phyloP scores from a whole-genome alignment of 1,140 invertebrate genomes.

The Lucilia cuprina region DNA sequence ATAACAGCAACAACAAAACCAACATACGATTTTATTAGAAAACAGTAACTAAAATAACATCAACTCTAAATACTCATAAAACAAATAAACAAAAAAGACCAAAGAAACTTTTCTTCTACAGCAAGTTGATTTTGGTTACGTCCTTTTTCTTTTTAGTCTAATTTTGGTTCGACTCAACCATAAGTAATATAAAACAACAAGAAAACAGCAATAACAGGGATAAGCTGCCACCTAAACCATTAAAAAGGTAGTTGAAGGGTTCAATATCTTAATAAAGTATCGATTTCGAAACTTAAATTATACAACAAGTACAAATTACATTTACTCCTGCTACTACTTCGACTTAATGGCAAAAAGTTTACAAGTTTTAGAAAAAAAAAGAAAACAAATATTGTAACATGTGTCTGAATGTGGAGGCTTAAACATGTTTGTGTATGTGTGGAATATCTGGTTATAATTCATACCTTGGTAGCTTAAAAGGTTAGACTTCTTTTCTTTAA shows the following conservation, averaged over 20 bases:
- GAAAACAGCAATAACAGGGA: neutral
- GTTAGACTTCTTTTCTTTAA: neutral
- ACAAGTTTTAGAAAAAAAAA: neutral
- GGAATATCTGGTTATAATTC: neutral
- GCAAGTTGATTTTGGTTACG: neutral
- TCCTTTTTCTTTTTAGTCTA: neutral
- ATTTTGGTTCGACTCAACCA: neutral
- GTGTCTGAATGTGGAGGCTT: neutral
- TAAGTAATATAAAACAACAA: neutral
- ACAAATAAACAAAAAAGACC: neutral
- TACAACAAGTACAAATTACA: neutral
- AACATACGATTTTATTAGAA: neutral
- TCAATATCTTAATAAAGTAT: slow-evolving; percentile 29
- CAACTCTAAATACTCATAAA: neutral
- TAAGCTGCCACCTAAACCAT: neutral
- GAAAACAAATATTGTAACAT: neutral
- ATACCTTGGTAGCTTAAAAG: neutral
- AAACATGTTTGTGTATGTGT: neutral
- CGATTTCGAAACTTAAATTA: neutral
- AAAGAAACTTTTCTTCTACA: neutral
- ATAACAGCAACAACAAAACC: too few relatives aligned
- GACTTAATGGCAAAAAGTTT: neutral
- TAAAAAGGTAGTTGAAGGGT: neutral
- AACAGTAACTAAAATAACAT: neutral
- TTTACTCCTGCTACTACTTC: neutral